Evolutionary conservation across 2,113 vertebrate genomes (phyloP), one percentile per base, ranked within the genome.

Genomic region (Notechis scutatus): DNA sequence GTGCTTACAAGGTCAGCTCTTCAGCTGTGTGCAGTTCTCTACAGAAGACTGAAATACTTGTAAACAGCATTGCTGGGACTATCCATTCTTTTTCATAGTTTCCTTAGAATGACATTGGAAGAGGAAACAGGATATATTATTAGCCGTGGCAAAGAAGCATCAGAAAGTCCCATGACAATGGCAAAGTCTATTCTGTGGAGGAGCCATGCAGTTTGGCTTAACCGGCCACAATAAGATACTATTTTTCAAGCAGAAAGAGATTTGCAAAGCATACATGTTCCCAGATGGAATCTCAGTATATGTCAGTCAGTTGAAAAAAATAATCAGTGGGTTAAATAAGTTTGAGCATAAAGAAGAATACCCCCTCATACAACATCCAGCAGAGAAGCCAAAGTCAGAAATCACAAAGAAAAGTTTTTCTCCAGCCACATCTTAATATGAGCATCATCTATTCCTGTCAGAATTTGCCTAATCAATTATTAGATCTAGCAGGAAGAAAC

Each of bases 11-110:
- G 88, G 74, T 96, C 94, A 94, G 93, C 57, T 24, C 93, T 95
- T 95, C 95, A 94, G 94, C 93, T 94, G 91, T 74, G 94, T 90
- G 90, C 92, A 95, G 93, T 89, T 94, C 61, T 85, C 93, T 94
- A 95, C 94, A 95, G 93, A 91, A 86, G 50, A 91, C 92, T 39
- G 42, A 90, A 74, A 85, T 87, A 90, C 61, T 55, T 94, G 86
- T 93, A 93, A 95, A 96, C 90, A 94, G 86, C 3, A 93, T 55
- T 91, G 93, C 94, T 94, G 34, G 57, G 64, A 89, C 29, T 88
- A 55, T 90, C 89, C 93, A 57, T 88, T 93, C 91, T 14, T 64
- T 90, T 91, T 91, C 92, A 87, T 89, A 85, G 85, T 59, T 54
- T 45, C 69, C 89, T 90, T 85, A 87, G 45, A 90, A 54, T 24